Percentiles rank a stretch among this genome's conserved stretches.
phyloP scores from a whole-genome alignment of 1,140 invertebrate genomes.

The Nixonia krombeini region DNA sequence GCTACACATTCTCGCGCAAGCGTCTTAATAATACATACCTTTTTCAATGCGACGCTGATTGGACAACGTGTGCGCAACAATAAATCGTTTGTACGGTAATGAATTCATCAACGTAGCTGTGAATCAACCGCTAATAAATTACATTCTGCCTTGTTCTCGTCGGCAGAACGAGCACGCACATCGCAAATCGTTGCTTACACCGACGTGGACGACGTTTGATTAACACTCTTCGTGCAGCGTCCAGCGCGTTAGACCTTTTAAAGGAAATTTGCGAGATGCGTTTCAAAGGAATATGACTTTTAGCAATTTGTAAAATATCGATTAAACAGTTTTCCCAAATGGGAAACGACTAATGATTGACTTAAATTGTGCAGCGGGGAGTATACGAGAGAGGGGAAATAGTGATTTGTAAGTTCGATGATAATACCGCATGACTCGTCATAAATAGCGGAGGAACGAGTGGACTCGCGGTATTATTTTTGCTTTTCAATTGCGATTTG shows the following conservation, averaged over 20 bases:
- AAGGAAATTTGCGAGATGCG: no score
- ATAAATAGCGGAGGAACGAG: not conserved
- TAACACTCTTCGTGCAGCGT: not conserved
- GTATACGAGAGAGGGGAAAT: no score
- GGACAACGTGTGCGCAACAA: not conserved
- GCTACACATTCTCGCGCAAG: not conserved
- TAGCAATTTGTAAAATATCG: no score
- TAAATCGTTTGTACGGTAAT: not conserved
- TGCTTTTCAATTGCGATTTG: conserved; percentile 42
- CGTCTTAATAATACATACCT: conserved; percentile 29
- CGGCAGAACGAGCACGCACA: not conserved
- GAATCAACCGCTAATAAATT: conserved; percentile 10
- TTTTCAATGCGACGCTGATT: conserved; percentile 8
- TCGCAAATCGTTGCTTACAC: not conserved
- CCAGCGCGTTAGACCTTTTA: no score
- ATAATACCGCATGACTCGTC: not conserved
- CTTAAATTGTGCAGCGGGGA: no score
- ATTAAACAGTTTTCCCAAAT: no score
- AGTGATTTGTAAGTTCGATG: not conserved
- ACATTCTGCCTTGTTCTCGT: not conserved
- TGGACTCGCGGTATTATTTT: conserved; percentile 23
- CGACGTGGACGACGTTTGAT: not conserved
- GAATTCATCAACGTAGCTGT: conserved; percentile 1
- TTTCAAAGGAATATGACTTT: no score
- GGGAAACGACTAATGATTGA: no score